Evolutionary conservation across 2,888 invertebrate species (phyloP).

Genomic region (Plebejus argus): DNA sequence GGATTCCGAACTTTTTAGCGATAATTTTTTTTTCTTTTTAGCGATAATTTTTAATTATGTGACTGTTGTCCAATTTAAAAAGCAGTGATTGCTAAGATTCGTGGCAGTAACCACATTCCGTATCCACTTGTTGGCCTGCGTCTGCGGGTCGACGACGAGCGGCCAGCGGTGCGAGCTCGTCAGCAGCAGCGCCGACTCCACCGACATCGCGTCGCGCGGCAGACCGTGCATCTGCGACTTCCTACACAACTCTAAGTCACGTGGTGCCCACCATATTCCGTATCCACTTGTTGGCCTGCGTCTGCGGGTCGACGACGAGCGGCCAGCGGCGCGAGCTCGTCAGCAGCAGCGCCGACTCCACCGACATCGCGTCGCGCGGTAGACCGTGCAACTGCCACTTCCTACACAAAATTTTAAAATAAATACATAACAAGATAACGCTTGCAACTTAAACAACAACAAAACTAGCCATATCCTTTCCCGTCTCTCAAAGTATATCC

Average conservation of each 20-base stretch:
- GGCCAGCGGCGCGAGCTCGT: conserved; percentile 93
- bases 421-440: too few species aligned
- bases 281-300: conserved; percentile 96
- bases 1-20: too few species aligned
- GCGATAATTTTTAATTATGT: too few species aligned
- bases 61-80: too few species aligned
- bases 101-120: conserved; percentile 86
- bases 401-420: conserved; percentile 45
- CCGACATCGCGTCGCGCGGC: conserved; percentile 91
- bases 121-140: conserved; percentile 96
- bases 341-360: conserved; percentile 93
- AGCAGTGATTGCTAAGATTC: too few species aligned
- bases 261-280: conserved; percentile 86
- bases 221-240: conserved; percentile 92
- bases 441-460: too few species aligned
- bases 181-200: conserved; percentile 93
- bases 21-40: too few species aligned
- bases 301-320: conserved; percentile 95
- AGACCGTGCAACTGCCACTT: conserved; percentile 92
- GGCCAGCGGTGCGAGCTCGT: conserved; percentile 93
- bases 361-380: conserved; percentile 91
- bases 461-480: too few species aligned
- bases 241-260: conserved; percentile 45
- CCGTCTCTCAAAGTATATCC: too few species aligned
- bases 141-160: conserved; percentile 95